Evolutionary conservation across 1,140 invertebrate species (phyloP).

Genomic region (Globodera rostochiensis): DNA sequence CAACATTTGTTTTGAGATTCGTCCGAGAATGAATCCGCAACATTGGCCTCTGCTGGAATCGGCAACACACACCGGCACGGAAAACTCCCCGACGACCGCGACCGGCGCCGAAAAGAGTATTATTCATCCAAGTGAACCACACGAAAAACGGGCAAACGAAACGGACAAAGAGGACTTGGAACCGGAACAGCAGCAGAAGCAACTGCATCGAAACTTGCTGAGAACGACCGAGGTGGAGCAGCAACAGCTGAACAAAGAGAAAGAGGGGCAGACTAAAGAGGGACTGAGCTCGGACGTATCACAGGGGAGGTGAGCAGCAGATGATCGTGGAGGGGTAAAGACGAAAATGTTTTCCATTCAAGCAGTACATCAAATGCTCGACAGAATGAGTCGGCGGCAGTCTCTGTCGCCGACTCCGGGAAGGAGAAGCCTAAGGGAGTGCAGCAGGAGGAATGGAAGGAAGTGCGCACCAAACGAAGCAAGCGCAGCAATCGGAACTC

Average conservation of each 20-base stretch:
- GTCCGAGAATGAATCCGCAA: conserved; percentile 34
- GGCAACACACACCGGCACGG: conserved; percentile 13
- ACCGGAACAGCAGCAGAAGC: not conserved
- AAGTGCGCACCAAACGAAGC: conserved; percentile 55
- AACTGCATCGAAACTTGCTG: not conserved
- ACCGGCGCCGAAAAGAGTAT: not conserved
- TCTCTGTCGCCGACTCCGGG: too few species aligned
- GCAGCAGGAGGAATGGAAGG: conserved; percentile 29
- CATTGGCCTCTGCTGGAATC: conserved; percentile 33
- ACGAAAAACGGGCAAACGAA: too few species aligned
- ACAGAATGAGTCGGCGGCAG: too few species aligned
- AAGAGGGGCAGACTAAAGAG: not conserved
- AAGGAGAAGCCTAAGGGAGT: conserved; percentile 1
- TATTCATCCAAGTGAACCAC: too few species aligned
- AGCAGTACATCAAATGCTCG: not conserved
- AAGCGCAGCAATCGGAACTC: conserved; percentile 35
- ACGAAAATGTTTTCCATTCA: not conserved
- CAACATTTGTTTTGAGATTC: conserved; percentile 35
- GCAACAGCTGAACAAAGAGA: too few species aligned
- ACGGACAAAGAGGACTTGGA: not conserved
- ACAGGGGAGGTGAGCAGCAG: not conserved
- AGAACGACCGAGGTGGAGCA: too few species aligned
- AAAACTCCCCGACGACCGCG: not conserved
- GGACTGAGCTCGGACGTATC: not conserved
- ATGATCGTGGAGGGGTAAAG: not conserved